Conservation (phyloP, 64 coral and sea anemone genomes). For the Cladopsammia gracilis region DNA sequence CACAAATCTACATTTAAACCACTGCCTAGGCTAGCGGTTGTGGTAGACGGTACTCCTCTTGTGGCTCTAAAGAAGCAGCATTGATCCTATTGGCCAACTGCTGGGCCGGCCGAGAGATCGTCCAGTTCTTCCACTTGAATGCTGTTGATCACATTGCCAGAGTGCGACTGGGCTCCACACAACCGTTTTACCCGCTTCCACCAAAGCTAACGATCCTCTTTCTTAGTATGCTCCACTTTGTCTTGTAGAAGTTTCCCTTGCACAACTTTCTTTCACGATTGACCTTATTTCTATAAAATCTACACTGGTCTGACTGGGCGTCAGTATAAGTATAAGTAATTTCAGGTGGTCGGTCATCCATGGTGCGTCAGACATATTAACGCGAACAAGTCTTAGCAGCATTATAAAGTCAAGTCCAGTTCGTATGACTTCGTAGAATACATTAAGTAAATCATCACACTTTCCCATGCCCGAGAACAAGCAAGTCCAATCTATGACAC, state of each 20-base stretch:
- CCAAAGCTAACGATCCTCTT: constrained; percentile 21
- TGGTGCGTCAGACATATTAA: constrained; percentile 31
- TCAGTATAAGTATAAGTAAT: constrained; percentile 47
- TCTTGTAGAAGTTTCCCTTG: constrained; percentile 31
- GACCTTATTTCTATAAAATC: constrained; percentile 38
- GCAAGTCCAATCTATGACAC: constrained; percentile 1
- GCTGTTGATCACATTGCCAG: neutral
- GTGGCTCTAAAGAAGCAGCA: neutral
- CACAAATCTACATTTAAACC: too few relatives aligned
- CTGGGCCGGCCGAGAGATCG: neutral
- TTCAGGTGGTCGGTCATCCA: constrained; percentile 48
- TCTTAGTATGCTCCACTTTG: constrained; percentile 52
- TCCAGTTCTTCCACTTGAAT: constrained; percentile 32
- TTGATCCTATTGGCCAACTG: constrained; percentile 10
- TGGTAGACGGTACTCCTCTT: constrained; percentile 14
- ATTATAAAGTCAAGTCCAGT: constrained; percentile 63
- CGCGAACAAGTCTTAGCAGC: constrained; percentile 6
- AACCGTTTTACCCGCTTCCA: constrained; percentile 25
- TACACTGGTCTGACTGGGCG: constrained; percentile 7
- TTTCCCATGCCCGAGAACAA: neutral
- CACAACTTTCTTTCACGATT: constrained; percentile 50
- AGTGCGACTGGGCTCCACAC: neutral
- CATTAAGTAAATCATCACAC: constrained; percentile 35
- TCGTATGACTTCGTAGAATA: constrained; percentile 13
- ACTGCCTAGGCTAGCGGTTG: neutral